Conservation (phyloP, 2,797 vertebrate genomes). For the Parauchenoglanis punctatus region DNA sequence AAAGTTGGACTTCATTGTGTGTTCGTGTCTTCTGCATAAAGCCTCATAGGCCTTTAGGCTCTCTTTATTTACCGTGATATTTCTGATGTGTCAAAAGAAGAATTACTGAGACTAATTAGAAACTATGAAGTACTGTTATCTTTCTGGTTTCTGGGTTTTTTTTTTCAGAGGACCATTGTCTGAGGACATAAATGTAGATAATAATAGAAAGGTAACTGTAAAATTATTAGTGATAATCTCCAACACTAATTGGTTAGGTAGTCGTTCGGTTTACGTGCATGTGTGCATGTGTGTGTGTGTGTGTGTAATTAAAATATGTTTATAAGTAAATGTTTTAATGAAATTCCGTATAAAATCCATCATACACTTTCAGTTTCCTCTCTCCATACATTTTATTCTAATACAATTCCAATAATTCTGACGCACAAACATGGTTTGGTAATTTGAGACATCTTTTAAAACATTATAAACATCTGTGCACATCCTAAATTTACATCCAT, state of each 20-base stretch:
- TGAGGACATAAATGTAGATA: background rate
- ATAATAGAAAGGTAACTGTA: background rate
- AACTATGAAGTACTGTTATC: background rate
- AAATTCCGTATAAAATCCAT: background rate
- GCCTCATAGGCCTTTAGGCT: background rate
- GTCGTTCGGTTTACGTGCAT: background rate
- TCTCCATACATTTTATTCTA: background rate
- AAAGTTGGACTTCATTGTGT: background rate
- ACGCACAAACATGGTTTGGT: background rate
- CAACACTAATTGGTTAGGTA: background rate
- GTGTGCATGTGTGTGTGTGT: background rate
- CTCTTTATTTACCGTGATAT: too few species aligned
- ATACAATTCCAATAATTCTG: background rate
- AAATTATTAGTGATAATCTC: background rate
- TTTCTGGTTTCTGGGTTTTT: background rate
- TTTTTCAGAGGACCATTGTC: too few species aligned
- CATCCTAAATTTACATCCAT: background rate
- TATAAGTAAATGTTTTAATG: background rate
- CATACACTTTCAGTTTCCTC: background rate
- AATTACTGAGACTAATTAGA: background rate
- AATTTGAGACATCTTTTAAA: background rate
- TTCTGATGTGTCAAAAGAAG: background rate
- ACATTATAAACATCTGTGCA: background rate
- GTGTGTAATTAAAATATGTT: background rate
- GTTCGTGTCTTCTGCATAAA: background rate